Evolutionary conservation across 2,113 vertebrate genomes (phyloP), one percentile per base, ranked within the genome.

Genomic region (Strix aluco): DNA sequence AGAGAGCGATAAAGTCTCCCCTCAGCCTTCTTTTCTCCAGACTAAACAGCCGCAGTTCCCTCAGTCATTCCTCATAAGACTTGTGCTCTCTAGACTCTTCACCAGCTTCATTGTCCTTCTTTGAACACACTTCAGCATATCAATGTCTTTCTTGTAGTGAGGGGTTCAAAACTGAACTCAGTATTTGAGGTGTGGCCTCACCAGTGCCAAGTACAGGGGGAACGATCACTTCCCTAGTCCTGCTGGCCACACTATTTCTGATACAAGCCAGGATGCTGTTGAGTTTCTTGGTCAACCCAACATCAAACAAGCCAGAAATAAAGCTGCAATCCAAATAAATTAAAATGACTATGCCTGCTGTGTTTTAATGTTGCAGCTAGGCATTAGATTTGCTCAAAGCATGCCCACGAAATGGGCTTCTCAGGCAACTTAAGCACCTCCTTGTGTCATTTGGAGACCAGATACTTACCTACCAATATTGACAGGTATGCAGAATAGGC

Each of bases 141-240:
- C 38, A 14, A 3, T 32, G 38, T 38, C 13, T 4, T 26, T 66
- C n/a, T 36, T 19, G 32, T 6, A 54, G 32, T 6, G 21, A 81
- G 47, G 32, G 8, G 40, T 21, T 6, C 9, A 67, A 62, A 34
- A 32, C 25, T n/a, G 36, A 38, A 58, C 32, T 34, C 36, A 36
- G 9, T 2, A 51, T 6, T 42, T 0, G 1, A 57, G 51, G 25
- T 40, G 25, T 0, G 3, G 13, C 71, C 19, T 82, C 57, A 44
- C 29, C n/a, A 59, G 22, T 9, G 27, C 21, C 0, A 0, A 55
- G 5, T n/a, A 80, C 36, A 66, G 44, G 13, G 6, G 27, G 1
- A 52, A 52, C 0, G 0, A 36, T 23, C 61, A 20, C 26, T 9
- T 46, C 17, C 30, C 34, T 58, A 6, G 0, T 73, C 30, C 27